Conservation (phyloP, 1,140 invertebrate genomes). For the Aphelinus certus region DNA sequence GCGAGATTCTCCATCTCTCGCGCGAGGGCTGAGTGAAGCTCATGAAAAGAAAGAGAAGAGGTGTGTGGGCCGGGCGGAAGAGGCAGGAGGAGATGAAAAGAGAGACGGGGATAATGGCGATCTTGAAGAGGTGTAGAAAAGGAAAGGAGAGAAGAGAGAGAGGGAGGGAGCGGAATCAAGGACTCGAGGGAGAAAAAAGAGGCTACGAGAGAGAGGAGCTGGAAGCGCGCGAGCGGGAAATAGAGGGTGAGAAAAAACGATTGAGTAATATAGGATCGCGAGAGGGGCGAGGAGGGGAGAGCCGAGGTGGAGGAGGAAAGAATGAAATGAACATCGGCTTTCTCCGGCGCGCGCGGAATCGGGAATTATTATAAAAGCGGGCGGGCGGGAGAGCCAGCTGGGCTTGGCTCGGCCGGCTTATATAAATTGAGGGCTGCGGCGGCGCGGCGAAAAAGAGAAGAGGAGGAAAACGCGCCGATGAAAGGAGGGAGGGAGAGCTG, state of each 20-base stretch:
- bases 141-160: slow-evolving; percentile 1
- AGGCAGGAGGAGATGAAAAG: background rate
- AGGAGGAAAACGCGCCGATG: slow-evolving; percentile 1
- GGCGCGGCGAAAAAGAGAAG: slow-evolving; percentile 20
- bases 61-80: background rate
- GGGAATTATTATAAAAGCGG: slow-evolving; percentile 64
- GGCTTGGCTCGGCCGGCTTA: slow-evolving; percentile 51
- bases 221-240: background rate
- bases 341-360: slow-evolving; percentile 48
- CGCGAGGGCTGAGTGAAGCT: background rate
- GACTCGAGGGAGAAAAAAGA: background rate
- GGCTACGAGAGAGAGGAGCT: slow-evolving; percentile 4
- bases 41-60: background rate
- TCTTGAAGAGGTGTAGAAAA: background rate
- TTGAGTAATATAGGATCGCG: slow-evolving; percentile 29
- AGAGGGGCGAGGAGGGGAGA: slow-evolving; percentile 16
- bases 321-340: slow-evolving; percentile 65
- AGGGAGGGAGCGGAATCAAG: background rate
- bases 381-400: slow-evolving; percentile 37
- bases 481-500: background rate
- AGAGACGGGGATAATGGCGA: background rate
- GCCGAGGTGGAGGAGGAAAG: slow-evolving; percentile 40
- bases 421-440: slow-evolving; percentile 55
- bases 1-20: too few species aligned
- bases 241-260: slow-evolving; percentile 30